Evolutionary conservation across 2,113 vertebrate genomes (phyloP), one percentile per base, ranked within the genome.

Genomic region (Diglossa brunneiventris): DNA sequence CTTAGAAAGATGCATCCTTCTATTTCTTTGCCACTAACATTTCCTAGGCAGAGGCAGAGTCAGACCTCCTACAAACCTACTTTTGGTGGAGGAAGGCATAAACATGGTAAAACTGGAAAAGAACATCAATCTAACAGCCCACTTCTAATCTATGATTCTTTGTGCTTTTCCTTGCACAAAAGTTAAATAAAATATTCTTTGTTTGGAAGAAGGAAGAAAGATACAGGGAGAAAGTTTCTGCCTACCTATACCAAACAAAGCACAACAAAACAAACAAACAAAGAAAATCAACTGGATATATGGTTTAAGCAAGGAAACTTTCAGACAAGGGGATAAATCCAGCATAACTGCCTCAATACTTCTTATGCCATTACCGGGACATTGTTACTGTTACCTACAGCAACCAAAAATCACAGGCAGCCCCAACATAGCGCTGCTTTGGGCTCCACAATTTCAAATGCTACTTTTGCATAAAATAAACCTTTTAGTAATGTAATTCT

Each of bases 401-500:
- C 47, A 35, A 27, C 17, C 17, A 74, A 30, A 59, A 79, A 37
- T 3, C 27, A 19, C 4, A 10, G 22, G 21, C 44, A 37, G 56
- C 13, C 47, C 69, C 33, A 67, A 58, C 2, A 50, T 16, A 15
- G 33, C 4, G 15, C 33, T 35, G 77, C 13, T 67, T 59, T 11
- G 26, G 6, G 6, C 5, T 7, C 35, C 6, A 13, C 0, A 24
- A 62, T n/a, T 39, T 68, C 28, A 37, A 37, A 33, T 24, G 24
- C 68, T 28, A 91, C 19, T 68, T 56, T 27, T 7, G 12, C 23
- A 24, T 3, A 7, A 23, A 46, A 58, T 42, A 44, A 22, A 77
- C 17, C 7, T 6, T 23, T 4, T 0, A 44, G 12, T 4, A 37
- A n/a, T 5, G 13, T 5, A 35, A 83, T n/a, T 55, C 46, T 58